A percentile compares a stretch with the other conserved stretches of the same genome.
Conservation (phyloP, 2,797 vertebrate genomes). For the Esox masquinongy region DNA sequence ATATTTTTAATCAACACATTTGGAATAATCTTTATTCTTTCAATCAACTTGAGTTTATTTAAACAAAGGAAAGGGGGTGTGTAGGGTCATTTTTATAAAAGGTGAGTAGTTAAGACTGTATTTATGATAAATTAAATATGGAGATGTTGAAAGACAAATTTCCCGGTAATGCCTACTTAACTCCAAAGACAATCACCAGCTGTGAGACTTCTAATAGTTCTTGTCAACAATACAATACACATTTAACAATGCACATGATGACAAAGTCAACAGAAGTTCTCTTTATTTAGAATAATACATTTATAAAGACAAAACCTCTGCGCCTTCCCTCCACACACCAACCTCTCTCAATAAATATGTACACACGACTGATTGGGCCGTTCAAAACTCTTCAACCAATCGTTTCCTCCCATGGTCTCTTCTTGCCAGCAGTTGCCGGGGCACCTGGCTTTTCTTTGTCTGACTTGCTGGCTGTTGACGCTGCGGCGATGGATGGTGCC, state of each 20-base stretch:
- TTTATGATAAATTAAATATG: constrained; percentile 66
- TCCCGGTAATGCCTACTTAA: too few relatives aligned
- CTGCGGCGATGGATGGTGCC: constrained; percentile 40
- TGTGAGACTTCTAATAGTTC: not conserved
- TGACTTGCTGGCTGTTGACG: constrained; percentile 24
- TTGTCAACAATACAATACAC: not conserved
- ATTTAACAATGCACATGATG: constrained; percentile 1
- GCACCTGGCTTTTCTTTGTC: constrained; percentile 46
- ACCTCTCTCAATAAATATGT: constrained; percentile 53
- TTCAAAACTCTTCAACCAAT: constrained; percentile 55
- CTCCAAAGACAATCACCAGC: not conserved
- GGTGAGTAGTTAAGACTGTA: constrained; percentile 28
- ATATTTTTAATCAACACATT: constrained; percentile 44
- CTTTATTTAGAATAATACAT: constrained; percentile 62
- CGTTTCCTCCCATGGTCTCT: constrained; percentile 73
- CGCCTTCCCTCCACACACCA: constrained; percentile 32
- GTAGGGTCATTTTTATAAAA: constrained; percentile 31
- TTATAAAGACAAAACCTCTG: constrained; percentile 18
- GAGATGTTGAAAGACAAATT: constrained; percentile 23
- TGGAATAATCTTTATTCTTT: constrained; percentile 8
- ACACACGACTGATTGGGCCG: constrained; percentile 48
- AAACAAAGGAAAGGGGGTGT: constrained; percentile 26
- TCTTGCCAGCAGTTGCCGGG: constrained; percentile 41
- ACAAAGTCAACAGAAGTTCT: constrained; percentile 32
- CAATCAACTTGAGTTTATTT: constrained; percentile 7